Evolutionary conservation across 2,888 invertebrate genomes (phyloP), one percentile per base, ranked within the genome.

Genomic region (Rhingia campestris): DNA sequence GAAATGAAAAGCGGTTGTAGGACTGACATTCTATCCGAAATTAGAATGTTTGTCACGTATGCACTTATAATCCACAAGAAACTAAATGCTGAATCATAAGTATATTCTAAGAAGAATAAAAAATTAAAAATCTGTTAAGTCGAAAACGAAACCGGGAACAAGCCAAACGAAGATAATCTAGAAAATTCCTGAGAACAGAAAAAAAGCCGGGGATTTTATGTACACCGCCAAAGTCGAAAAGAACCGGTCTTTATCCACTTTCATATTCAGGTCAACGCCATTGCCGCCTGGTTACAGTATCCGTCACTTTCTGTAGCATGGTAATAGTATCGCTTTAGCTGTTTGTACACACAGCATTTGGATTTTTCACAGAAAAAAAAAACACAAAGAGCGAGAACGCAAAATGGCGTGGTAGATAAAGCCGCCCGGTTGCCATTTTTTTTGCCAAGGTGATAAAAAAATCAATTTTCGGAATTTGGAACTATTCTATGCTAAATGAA

Each of bases 331-430:
- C 39, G 3, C 6, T 12, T 32, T 37, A 10, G 4, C 73, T 35
- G 39, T 35, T 56, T 45, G 49, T 49, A 45, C 37, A 45, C 22
- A 33, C 14, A n/a, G 14, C 4, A 39, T 7, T 10, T 53, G 59
- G 6, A 47, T 70, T 39, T 32, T 22, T 22, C 12, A 10, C 35
- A 33, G 51, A 54, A 66, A 70, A 58, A 43, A 76, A 73, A 76
- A 70, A 76, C 33, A 54, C 56, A 51, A 35, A 61, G 59, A 73
- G 10, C 6, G 14, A 9, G 43, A 47, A 59, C 75, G 87, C 87
- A 87, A 87, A 87, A 87, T 87, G 87, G 87, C 87, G 87, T 82
- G 84, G 49, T 49, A 58, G 49, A 35, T 43, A 63, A 74, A 56
- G 72, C 80, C 76, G 79, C 61, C 73, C 79, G 82, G 79, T 69